Percentiles rank a stretch among this genome's conserved stretches.
These are phyloP conservation scores for Amphipoea oculea DNA, from an alignment of 2,888 invertebrate species.

Conservation along the genomic window DNA sequence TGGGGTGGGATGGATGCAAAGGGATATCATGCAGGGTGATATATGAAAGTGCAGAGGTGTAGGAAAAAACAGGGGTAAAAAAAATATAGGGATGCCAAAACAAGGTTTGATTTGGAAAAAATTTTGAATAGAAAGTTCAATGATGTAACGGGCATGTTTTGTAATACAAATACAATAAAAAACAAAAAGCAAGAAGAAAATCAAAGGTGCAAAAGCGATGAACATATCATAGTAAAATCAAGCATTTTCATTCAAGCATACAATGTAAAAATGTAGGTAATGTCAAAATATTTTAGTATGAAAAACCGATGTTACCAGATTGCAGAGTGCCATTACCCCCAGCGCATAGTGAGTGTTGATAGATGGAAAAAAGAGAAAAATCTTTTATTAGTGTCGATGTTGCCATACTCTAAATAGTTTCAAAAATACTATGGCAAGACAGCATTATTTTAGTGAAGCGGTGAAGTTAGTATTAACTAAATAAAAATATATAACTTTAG, in stretches of 20 bases:
- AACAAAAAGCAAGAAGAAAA: slow-evolving; percentile 30
- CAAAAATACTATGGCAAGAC: slow-evolving; percentile 76
- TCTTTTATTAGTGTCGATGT: slow-evolving; percentile 83
- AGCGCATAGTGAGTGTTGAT: slow-evolving; percentile 87
- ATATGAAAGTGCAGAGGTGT: background rate
- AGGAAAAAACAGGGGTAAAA: background rate
- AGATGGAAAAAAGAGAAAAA: slow-evolving; percentile 88
- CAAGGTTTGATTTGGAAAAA: background rate
- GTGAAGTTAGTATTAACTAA: slow-evolving; percentile 68
- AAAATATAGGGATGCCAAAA: background rate
- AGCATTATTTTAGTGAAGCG: slow-evolving; percentile 77
- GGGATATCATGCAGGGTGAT: slow-evolving; percentile 18
- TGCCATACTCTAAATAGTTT: slow-evolving; percentile 62
- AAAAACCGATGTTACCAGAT: slow-evolving; percentile 89
- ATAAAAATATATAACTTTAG: slow-evolving; percentile 52
- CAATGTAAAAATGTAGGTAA: slow-evolving; percentile 56
- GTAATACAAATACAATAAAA: slow-evolving; percentile 5
- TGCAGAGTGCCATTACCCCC: slow-evolving; percentile 90
- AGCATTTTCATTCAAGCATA: slow-evolving; percentile 71
- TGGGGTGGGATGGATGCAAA: background rate
- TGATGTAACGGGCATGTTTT: background rate
- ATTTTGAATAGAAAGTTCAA: background rate
- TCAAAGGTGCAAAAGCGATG: slow-evolving; percentile 51
- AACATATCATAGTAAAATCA: slow-evolving; percentile 68
- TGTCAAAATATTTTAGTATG: slow-evolving; percentile 81